These are phyloP conservation scores for Amphipyra berbera DNA, from an alignment of 2,888 invertebrate species.

Conservation along the genomic window DNA sequence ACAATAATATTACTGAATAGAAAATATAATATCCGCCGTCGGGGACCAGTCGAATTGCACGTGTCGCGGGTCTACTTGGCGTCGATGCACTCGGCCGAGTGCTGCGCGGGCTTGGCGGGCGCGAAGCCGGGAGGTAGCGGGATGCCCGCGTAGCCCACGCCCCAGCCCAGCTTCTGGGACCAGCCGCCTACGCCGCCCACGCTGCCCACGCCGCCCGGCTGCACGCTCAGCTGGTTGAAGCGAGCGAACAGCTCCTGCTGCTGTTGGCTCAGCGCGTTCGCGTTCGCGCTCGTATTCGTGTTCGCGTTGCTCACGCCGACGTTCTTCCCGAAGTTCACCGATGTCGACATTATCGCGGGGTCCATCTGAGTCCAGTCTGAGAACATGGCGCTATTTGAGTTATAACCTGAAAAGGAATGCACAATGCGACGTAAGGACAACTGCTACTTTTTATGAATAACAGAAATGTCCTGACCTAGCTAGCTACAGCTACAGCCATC, in stretches of 20 bases:
- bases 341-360: slow-evolving; percentile 96
- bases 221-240: slow-evolving; percentile 78
- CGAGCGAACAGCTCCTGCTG: slow-evolving; percentile 83
- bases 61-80: slow-evolving; percentile 78
- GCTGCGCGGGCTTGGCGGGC: slow-evolving; percentile 78
- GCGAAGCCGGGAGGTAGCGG: slow-evolving; percentile 87
- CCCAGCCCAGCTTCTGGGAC: slow-evolving; percentile 64
- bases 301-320: slow-evolving; percentile 50
- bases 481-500: slow-evolving; percentile 31
- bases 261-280: slow-evolving; percentile 57
- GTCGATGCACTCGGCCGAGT: slow-evolving; percentile 87
- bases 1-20: slow-evolving; percentile 74
- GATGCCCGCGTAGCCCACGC: slow-evolving; percentile 68
- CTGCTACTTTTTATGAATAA: slow-evolving; percentile 35
- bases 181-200: slow-evolving; percentile 39
- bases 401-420: slow-evolving; percentile 72
- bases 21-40: slow-evolving; percentile 73
- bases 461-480: slow-evolving; percentile 41
- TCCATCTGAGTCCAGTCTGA: slow-evolving; percentile 97
- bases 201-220: slow-evolving; percentile 62
- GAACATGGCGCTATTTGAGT: slow-evolving; percentile 83
- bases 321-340: slow-evolving; percentile 88
- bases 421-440: slow-evolving; percentile 43
- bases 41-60: slow-evolving; percentile 60
- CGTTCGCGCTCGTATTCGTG: slow-evolving; percentile 29